Evolutionary conservation across 2,113 vertebrate species (phyloP).

Genomic region (Clarias magur): DNA sequence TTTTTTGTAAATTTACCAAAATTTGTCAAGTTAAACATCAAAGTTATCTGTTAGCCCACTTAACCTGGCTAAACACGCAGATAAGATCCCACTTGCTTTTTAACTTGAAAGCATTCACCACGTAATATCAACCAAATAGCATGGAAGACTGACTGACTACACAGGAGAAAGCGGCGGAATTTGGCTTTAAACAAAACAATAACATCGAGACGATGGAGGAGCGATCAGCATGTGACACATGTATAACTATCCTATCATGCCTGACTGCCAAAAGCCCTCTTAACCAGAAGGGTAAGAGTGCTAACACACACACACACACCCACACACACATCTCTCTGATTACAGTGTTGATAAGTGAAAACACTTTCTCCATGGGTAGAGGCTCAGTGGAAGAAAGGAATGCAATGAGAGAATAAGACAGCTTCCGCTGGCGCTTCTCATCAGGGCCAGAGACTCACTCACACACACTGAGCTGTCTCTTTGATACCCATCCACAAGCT

Average conservation of each 20-base stretch:
- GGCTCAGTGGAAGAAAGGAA: constrained; percentile 65
- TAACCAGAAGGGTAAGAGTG: constrained; percentile 39
- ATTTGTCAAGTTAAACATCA: constrained; percentile 1
- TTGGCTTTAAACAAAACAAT: constrained; percentile 53
- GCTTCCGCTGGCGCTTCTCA: constrained; percentile 38
- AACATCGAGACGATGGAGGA: constrained; percentile 38
- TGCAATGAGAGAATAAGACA: constrained; percentile 35
- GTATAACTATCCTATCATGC: constrained; percentile 36
- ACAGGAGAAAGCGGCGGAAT: constrained; percentile 45
- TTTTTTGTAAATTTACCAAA: not conserved
- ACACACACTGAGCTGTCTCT: constrained; percentile 36
- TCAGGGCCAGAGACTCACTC: constrained; percentile 36
- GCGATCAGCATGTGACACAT: constrained; percentile 37
- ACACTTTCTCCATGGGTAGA: constrained; percentile 53
- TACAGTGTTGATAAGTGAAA: constrained; percentile 52
- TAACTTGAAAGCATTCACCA: constrained; percentile 5
- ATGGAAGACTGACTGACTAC: constrained; percentile 40
- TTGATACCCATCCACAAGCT: constrained; percentile 60
- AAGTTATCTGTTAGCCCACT: constrained; percentile 32
- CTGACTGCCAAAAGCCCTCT: constrained; percentile 53
- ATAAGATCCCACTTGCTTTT: constrained; percentile 38
- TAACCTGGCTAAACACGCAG: constrained; percentile 44
- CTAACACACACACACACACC: constrained; percentile 39
- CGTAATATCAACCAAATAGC: constrained; percentile 41
- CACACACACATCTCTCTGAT: constrained; percentile 45